phyloP scores from a whole-genome alignment of 2,888 invertebrate species.

The Drosophila gaucha region DNA sequence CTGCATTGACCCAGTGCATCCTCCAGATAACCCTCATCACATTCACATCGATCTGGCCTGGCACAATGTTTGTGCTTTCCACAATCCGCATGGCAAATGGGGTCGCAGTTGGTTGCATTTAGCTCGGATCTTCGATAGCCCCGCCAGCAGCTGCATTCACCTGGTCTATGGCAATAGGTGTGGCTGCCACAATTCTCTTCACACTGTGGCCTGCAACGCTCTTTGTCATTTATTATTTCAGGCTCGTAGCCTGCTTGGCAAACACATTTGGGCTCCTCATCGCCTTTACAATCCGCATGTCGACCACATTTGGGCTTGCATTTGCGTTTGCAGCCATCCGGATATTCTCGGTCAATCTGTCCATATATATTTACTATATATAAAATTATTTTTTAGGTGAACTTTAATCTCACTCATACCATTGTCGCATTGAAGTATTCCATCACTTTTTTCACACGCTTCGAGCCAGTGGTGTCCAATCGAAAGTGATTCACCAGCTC shows the following conservation, averaged over 20 bases:
- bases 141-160: conserved; percentile 88
- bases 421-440: background rate
- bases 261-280: background rate
- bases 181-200: conserved; percentile 51
- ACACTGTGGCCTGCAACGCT: conserved; percentile 64
- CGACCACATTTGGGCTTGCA: conserved; percentile 14
- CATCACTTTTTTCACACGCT: rapidly evolving
- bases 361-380: background rate
- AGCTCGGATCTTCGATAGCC: conserved; percentile 85
- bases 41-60: conserved; percentile 70
- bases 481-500: background rate
- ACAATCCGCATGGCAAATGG: conserved; percentile 38
- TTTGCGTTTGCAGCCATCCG: conserved; percentile 15
- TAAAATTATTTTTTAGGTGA: no score
- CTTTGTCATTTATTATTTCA: rapidly evolving
- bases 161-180: conserved; percentile 87
- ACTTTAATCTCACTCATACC: conserved; percentile 2
- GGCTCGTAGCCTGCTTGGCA: conserved; percentile 8
- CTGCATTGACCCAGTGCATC: conserved; percentile 5
- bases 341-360: background rate
- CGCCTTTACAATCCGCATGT: conserved; percentile 15
- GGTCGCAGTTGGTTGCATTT: conserved; percentile 17
- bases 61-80: conserved; percentile 70
- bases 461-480: background rate
- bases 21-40: conserved; percentile 31